Percentiles rank a stretch among this genome's conserved stretches.
phyloP scores from a whole-genome alignment of 2,797 vertebrate species.

The Neosilurus mollespiculum region DNA sequence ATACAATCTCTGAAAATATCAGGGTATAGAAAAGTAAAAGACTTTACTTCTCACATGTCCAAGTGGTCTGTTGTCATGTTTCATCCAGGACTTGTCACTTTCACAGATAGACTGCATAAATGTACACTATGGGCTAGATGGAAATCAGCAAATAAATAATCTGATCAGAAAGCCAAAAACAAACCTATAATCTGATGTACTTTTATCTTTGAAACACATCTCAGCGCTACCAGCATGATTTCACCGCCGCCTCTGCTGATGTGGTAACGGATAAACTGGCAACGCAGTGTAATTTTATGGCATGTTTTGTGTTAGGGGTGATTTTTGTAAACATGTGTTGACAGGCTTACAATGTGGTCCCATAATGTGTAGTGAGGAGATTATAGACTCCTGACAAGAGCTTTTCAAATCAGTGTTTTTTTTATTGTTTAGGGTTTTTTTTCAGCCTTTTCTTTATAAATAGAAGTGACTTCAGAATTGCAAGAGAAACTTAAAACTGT shows the following conservation, averaged over 20 bases:
- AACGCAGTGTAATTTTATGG: neutral
- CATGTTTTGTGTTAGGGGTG: neutral
- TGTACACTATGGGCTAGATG: neutral
- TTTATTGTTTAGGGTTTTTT: neutral
- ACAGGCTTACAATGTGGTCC: neutral
- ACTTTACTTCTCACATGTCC: neutral
- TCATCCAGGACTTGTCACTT: neutral
- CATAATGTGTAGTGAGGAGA: neutral
- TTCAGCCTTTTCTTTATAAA: neutral
- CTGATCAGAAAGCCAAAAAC: neutral
- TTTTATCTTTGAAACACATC: neutral
- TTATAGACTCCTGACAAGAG: conserved; percentile 8
- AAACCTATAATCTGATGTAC: neutral
- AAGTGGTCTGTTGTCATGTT: neutral
- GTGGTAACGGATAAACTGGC: neutral
- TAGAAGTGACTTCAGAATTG: neutral
- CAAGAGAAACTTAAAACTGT: neutral
- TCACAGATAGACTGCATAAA: neutral
- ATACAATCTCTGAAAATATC: neutral
- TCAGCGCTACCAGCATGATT: neutral
- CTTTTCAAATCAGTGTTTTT: neutral
- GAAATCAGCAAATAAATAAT: neutral
- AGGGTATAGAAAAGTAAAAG: neutral
- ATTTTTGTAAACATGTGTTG: neutral
- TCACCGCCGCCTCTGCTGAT: too few relatives aligned